Conservation (phyloP, 2,888 invertebrate genomes). For the Drosophila lutescens region DNA sequence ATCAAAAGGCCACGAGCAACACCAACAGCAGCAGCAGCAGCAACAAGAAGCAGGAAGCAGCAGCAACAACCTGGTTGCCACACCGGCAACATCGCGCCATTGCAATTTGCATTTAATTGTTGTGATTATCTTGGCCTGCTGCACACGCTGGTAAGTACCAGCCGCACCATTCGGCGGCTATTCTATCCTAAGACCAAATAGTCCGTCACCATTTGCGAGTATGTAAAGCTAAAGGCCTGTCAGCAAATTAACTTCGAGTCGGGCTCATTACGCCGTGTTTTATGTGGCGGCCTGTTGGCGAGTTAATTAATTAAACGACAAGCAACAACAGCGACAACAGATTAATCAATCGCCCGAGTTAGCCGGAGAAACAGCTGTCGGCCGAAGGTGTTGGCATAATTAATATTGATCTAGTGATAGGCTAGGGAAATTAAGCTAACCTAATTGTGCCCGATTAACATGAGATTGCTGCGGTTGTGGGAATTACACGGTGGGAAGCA, state of each 20-base stretch:
- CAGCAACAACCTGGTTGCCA: conserved; percentile 50
- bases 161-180: not conserved
- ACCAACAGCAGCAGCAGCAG: conserved; percentile 41
- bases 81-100: conserved; percentile 69
- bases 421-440: conserved; percentile 33
- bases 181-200: conserved; percentile 24
- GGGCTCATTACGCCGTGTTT: conserved; percentile 47
- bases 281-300: conserved; percentile 27
- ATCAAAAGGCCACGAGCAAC: conserved; percentile 43
- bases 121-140: conserved; percentile 83
- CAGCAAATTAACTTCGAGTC: conserved; percentile 72
- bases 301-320: conserved; percentile 57
- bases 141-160: conserved; percentile 79
- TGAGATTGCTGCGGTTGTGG: conserved; percentile 22
- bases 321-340: conserved; percentile 53
- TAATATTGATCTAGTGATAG: conserved; percentile 71
- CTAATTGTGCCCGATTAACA: conserved; percentile 28
- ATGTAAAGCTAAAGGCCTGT: conserved; percentile 68
- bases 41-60: conserved; percentile 39
- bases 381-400: conserved; percentile 71
- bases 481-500: not conserved
- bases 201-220: conserved; percentile 42
- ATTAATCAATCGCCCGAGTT: conserved; percentile 68
- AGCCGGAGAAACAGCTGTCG: conserved; percentile 55
- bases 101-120: conserved; percentile 83